Evolutionary conservation across 2,888 invertebrate species (phyloP), one percentile per base, ranked within the genome.

Genomic region (Desoria tigrina): DNA sequence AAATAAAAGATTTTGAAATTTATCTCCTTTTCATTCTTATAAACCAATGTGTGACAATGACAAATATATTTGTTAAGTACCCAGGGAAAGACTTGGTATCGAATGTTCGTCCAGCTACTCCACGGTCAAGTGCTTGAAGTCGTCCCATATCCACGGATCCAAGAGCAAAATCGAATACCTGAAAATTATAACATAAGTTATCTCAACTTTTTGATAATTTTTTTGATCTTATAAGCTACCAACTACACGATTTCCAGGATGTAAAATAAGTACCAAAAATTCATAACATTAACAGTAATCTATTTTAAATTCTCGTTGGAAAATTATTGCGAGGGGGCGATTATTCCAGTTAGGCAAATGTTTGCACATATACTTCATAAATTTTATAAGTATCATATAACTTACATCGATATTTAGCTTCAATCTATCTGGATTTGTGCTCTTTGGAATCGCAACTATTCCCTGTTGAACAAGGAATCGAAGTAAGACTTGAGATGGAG

Each of bases 401-500:
- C 32, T 55, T 51, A 61, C 61, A 9, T 61, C 21, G 21, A 61
- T 18, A 37, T 61, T 61, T 11, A 18, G 7, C 37, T 14, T 87
- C 7, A 58, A 24, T 68, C 93, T 84, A 6, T 81, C 78, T 0
- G 87, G 81, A 79, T 88, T 89, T 2, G 88, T 88, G 79, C 92
- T 93, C 80, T 94, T 94, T 2, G 94, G 93, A 77, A 94, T 92
- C 42, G 87, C 87, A 7, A 84, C 84, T 37, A 92, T 80, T 9
- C 45, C 88, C 55, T 85, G 85, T 79, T 94, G 90, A 11, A 90
- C 77, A 18, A 86, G 82, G 80, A 88, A 88, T 56, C 89, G 84
- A 1, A 95, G 80, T 37, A 90, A 80, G 37, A 90, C 81, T 81
- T 94, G 93, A 2, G 91, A 92, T 0, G 89, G 83, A 0, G 87